Percentiles rank a stretch among this genome's conserved stretches.
These are phyloP conservation scores for Megaceryle torquata DNA, from an alignment of 2,113 vertebrate genomes.

Conservation along the genomic window DNA sequence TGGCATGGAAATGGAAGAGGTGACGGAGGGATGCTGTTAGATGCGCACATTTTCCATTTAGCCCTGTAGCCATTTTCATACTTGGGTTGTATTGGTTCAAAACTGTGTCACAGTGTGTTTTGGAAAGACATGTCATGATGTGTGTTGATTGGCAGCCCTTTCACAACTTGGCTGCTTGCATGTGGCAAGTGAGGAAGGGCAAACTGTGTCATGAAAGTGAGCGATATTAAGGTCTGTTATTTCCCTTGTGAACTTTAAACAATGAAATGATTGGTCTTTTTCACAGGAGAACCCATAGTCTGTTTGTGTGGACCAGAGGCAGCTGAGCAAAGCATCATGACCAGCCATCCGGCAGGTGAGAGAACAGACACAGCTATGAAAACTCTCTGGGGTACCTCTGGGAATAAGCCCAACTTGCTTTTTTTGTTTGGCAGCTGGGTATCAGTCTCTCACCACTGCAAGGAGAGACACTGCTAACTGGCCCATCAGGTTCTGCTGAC, in stretches of 20 bases:
- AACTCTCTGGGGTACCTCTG: neutral
- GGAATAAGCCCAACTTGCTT: neutral
- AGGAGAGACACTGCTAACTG: neutral
- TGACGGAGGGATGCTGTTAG: neutral
- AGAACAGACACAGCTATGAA: neutral
- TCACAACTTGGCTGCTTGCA: neutral
- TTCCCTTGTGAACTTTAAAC: neutral
- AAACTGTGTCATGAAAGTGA: neutral
- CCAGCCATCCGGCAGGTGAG: constrained; percentile 37
- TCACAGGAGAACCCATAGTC: neutral
- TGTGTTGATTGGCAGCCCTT: neutral
- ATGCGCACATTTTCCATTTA: neutral
- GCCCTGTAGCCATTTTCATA: neutral
- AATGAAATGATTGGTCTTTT: neutral
- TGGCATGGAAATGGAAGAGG: neutral
- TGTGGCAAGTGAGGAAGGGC: neutral
- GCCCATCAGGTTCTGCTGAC: neutral
- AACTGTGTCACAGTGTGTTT: neutral
- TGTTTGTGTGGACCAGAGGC: neutral
- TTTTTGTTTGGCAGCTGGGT: neutral
- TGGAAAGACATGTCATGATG: neutral
- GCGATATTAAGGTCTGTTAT: neutral
- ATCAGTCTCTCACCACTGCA: neutral
- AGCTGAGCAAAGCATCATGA: constrained; percentile 23
- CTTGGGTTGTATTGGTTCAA: neutral